These are phyloP conservation scores for Caradrina clavipalpis DNA, from an alignment of 2,888 invertebrate species.

Conservation along the genomic window DNA sequence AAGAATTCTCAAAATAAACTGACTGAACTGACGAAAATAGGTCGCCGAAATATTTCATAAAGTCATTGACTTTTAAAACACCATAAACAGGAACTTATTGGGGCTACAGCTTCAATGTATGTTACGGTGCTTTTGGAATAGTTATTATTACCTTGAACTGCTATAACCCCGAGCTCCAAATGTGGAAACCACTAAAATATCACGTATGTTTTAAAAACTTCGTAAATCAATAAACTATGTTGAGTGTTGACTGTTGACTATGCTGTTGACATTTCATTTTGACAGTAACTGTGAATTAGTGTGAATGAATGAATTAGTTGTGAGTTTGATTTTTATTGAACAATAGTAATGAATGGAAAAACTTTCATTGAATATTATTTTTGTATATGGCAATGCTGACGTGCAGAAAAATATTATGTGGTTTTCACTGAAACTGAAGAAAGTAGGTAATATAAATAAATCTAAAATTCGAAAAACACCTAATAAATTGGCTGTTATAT, in stretches of 20 bases:
- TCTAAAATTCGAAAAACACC: too few relatives aligned
- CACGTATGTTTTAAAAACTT: constrained; percentile 27
- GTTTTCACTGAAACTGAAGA: too few relatives aligned
- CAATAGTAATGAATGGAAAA: constrained; percentile 31
- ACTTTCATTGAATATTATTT: constrained; percentile 9
- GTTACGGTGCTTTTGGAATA: constrained; percentile 5
- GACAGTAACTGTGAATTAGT: constrained; percentile 31
- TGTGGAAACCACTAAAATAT: constrained; percentile 13
- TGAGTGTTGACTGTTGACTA: not conserved
- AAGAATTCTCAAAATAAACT: constrained; percentile 82
- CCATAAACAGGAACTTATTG: constrained; percentile 11
- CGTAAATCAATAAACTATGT: constrained; percentile 53
- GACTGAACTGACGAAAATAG: constrained; percentile 75
- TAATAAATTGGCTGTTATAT: too few relatives aligned
- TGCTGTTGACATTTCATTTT: constrained; percentile 21
- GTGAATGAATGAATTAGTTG: constrained; percentile 26
- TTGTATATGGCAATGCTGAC: constrained; percentile 12
- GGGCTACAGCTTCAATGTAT: not conserved
- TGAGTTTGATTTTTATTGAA: not conserved
- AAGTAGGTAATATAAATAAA: too few relatives aligned
- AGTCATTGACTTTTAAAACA: constrained; percentile 69
- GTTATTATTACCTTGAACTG: constrained; percentile 34
- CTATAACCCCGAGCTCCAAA: constrained; percentile 15
- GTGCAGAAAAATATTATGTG: too few relatives aligned
- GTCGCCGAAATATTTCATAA: constrained; percentile 72